Percentiles rank a stretch among this genome's conserved stretches.
phyloP scores from a whole-genome alignment of 2,113 vertebrate species.

The Elaphurus davidianus region DNA sequence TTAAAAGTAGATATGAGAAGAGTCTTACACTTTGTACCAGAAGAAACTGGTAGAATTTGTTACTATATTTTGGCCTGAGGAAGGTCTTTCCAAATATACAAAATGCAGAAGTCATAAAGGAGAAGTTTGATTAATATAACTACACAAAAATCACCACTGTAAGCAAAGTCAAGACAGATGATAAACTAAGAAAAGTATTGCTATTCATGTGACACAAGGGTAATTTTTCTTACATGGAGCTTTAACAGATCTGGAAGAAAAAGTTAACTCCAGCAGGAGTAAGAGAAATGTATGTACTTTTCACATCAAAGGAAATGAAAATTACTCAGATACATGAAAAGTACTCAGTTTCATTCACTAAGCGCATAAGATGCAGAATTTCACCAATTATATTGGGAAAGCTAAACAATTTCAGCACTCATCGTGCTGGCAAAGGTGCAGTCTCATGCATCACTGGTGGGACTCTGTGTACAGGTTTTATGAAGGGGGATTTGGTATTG shows the following conservation, averaged over 20 bases:
- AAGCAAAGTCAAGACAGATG: not conserved
- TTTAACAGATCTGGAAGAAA: conserved; percentile 25
- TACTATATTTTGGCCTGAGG: not conserved
- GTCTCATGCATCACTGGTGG: not conserved
- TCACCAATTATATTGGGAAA: conserved; percentile 1
- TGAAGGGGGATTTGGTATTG: not conserved
- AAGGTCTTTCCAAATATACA: not conserved
- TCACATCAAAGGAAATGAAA: not conserved
- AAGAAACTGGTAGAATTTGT: conserved; percentile 25
- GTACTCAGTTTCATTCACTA: not conserved
- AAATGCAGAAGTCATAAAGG: conserved; percentile 22
- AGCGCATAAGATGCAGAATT: not conserved
- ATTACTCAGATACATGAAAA: not conserved
- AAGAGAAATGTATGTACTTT: not conserved
- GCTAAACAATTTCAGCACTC: not conserved
- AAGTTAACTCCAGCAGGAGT: not conserved
- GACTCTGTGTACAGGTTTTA: not conserved
- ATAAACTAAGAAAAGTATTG: not conserved
- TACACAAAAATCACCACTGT: not conserved
- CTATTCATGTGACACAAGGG: not conserved
- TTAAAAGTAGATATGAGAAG: not conserved
- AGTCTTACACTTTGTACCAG: not conserved
- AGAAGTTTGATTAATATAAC: not conserved
- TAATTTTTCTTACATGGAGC: not conserved
- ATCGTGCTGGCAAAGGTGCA: not conserved